A percentile compares a stretch with the other conserved stretches of the same genome.
Conservation (phyloP, 2,113 vertebrate genomes). For the Hydrolagus affinis region DNA sequence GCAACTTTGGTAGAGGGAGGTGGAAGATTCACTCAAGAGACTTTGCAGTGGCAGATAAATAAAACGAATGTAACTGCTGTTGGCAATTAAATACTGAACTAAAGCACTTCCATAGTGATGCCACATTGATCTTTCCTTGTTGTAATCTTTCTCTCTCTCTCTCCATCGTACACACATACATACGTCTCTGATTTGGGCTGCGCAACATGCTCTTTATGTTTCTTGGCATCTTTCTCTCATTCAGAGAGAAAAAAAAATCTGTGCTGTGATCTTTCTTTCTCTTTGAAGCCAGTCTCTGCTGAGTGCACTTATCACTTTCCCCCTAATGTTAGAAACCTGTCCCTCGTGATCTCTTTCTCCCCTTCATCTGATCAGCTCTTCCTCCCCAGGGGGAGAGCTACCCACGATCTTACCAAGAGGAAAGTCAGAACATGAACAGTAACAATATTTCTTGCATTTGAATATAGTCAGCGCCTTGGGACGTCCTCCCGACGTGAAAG, state of each 20-base stretch:
- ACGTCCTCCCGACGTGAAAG: too few relatives aligned
- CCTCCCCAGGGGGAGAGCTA: too few relatives aligned
- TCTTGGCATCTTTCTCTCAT: neutral
- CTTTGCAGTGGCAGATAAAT: too few relatives aligned
- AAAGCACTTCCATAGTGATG: neutral
- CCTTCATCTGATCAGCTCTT: too few relatives aligned
- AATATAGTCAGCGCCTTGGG: too few relatives aligned
- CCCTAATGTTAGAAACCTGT: neutral
- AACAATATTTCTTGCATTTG: too few relatives aligned
- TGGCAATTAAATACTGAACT: too few relatives aligned
- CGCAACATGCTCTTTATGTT: neutral
- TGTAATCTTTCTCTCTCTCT: neutral
- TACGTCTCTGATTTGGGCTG: neutral
- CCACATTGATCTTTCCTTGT: neutral
- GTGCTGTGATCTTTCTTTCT: neutral
- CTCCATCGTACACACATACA: neutral
- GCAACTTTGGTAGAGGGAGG: too few relatives aligned
- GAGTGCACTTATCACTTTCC: neutral
- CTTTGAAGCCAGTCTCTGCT: neutral
- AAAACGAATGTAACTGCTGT: too few relatives aligned
- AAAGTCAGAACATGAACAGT: too few relatives aligned
- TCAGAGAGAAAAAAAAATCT: neutral
- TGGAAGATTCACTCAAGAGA: too few relatives aligned
- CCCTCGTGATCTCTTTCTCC: neutral
- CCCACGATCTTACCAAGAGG: too few relatives aligned